phyloP scores from a whole-genome alignment of 2,113 vertebrate species.

The Perca schrenkii region DNA sequence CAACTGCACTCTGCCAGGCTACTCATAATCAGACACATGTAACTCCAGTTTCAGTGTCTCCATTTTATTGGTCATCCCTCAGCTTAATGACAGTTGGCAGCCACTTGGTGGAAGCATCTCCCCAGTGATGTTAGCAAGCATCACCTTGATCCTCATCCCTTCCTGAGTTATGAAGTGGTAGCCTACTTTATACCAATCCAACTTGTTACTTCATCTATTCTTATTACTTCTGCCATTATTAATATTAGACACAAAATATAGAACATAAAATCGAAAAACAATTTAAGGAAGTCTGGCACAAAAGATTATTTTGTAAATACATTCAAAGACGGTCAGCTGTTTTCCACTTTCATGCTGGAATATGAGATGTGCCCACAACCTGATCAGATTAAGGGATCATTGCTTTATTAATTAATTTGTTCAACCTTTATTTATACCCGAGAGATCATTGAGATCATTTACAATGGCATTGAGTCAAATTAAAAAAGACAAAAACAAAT shows the following conservation, averaged over 20 bases:
- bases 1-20: not conserved
- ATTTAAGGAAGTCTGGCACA: not conserved
- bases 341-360: no score
- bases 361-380: no score
- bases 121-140: not conserved
- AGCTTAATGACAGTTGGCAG: not conserved
- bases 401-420: no score
- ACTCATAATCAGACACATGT: not conserved
- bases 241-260: not conserved
- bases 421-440: no score
- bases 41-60: not conserved
- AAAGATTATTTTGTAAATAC: not conserved
- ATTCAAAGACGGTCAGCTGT: no score
- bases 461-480: no score
- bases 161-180: not conserved
- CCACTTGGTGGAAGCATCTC: slow-evolving; percentile 17
- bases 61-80: not conserved
- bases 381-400: no score
- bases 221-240: not conserved
- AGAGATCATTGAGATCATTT: no score
- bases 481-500: no score
- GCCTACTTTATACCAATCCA: not conserved
- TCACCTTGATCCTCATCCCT: not conserved
- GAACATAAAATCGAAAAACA: not conserved
- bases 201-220: not conserved